Evolutionary conservation across 2,797 vertebrate species (phyloP).

Genomic region (Vireo griseus): DNA sequence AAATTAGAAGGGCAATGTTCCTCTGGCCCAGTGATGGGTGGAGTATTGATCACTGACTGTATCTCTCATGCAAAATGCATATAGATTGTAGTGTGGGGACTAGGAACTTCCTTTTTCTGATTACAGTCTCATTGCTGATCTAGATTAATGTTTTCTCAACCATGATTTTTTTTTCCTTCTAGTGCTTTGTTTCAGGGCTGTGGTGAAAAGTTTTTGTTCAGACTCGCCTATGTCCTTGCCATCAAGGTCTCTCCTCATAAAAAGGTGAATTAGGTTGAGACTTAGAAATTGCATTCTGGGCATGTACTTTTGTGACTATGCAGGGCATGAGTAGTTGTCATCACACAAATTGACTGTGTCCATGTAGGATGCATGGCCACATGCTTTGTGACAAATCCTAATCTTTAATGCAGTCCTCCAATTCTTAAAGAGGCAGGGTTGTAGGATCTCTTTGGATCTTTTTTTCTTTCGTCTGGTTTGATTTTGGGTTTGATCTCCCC

Average conservation of each 20-base stretch:
- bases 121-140: neutral
- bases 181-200: neutral
- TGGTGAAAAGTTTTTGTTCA: neutral
- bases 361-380: neutral
- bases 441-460: neutral
- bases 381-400: neutral
- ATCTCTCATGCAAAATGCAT: neutral
- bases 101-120: neutral
- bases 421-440: neutral
- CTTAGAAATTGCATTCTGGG: neutral
- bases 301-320: neutral
- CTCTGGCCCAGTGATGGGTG: neutral
- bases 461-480: neutral
- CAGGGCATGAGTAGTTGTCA: neutral
- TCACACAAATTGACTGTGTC: neutral
- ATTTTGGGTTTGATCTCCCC: neutral
- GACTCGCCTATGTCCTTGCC: neutral
- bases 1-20: neutral
- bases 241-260: neutral
- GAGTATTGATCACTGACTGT: neutral
- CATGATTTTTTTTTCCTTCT: neutral
- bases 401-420: neutral
- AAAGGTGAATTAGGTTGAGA: neutral
- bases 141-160: neutral
- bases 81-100: neutral